phyloP scores from a whole-genome alignment of 2,797 vertebrate genomes.

The Ctenopoma multispine region DNA sequence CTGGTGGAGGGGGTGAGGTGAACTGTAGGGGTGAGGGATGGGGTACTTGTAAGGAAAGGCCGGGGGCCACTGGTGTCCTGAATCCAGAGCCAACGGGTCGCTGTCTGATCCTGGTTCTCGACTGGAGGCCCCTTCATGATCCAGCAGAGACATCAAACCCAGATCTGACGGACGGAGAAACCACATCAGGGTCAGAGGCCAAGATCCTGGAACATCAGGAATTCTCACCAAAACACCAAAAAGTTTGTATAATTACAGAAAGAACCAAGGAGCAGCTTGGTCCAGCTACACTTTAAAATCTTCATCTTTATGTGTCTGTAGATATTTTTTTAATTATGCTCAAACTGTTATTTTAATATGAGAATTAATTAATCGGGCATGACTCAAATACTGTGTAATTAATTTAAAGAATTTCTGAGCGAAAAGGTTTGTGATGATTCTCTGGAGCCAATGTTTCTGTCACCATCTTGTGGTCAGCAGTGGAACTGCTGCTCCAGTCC shows the following conservation, averaged over 20 bases:
- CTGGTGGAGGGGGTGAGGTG: conserved; percentile 84
- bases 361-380: too few species aligned
- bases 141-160: conserved; percentile 50
- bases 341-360: too few species aligned
- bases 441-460: too few species aligned
- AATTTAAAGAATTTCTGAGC: too few species aligned
- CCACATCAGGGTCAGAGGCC: neutral
- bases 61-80: conserved; percentile 85
- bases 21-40: conserved; percentile 91
- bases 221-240: neutral
- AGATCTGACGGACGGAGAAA: conserved; percentile 46
- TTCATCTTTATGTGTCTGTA: too few species aligned
- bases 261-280: too few species aligned
- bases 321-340: too few species aligned
- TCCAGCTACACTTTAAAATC: too few species aligned
- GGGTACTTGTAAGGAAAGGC: conserved; percentile 92
- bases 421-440: too few species aligned
- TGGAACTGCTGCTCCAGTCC: neutral
- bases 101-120: conserved; percentile 22
- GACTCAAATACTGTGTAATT: too few species aligned
- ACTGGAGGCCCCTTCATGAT: conserved; percentile 7
- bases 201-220: neutral
- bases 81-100: conserved; percentile 78
- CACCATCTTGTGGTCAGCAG: neutral
- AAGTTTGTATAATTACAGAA: too few species aligned